phyloP scores from a whole-genome alignment of 2,888 invertebrate species.

The Allygus modestus region DNA sequence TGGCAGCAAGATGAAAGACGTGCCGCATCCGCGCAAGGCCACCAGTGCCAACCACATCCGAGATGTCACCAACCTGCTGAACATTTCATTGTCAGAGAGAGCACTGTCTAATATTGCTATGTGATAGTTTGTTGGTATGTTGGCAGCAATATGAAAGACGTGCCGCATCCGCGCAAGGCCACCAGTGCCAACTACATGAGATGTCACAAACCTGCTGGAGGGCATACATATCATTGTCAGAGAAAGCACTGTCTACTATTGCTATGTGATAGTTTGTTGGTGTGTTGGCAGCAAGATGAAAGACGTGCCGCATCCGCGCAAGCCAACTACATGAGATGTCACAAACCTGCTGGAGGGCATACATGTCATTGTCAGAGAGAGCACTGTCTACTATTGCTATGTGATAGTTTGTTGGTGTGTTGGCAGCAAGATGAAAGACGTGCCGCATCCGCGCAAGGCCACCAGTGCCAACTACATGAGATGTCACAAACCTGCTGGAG shows the following conservation, averaged over 20 bases:
- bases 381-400: too few species aligned
- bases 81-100: too few species aligned
- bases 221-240: too few species aligned
- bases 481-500: constrained; percentile 88
- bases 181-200: constrained; percentile 96
- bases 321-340: constrained; percentile 93
- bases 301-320: constrained; percentile 94
- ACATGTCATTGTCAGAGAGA: constrained; percentile 93
- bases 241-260: too few species aligned
- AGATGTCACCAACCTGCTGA: constrained; percentile 88
- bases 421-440: constrained; percentile 91
- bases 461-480: constrained; percentile 96
- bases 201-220: constrained; percentile 87
- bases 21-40: constrained; percentile 94
- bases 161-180: constrained; percentile 94
- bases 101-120: too few species aligned
- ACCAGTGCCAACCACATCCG: constrained; percentile 95
- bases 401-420: too few species aligned
- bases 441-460: constrained; percentile 94
- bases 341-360: constrained; percentile 90
- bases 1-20: constrained; percentile 92
- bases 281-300: constrained; percentile 87
- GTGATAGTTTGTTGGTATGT: too few species aligned
- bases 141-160: constrained; percentile 92
- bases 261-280: too few species aligned